Evolutionary conservation across 2,888 invertebrate species (phyloP).

Genomic region (Acheta domesticus): DNA sequence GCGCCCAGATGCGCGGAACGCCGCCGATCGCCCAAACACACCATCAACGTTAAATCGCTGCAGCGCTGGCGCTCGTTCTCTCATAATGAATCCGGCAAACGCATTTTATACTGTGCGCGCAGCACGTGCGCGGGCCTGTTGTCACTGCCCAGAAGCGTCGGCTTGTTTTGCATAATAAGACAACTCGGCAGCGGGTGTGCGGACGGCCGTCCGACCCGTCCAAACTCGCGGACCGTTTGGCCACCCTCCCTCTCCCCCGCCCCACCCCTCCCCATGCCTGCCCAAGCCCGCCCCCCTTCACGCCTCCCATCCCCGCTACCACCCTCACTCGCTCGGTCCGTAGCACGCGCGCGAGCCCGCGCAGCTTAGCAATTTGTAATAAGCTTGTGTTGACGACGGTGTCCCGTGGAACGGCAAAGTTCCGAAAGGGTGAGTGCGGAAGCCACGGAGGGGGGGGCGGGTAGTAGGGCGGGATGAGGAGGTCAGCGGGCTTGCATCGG

Average conservation of each 20-base stretch:
- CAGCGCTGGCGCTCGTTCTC: background rate
- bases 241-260: too few relatives aligned
- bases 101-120: background rate
- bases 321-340: too few relatives aligned
- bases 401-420: background rate
- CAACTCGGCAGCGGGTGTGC: background rate
- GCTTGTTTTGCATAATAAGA: constrained; percentile 18
- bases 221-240: too few relatives aligned
- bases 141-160: background rate
- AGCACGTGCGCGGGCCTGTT: background rate
- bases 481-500: background rate
- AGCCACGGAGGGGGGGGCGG: background rate
- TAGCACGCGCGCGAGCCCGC: too few relatives aligned
- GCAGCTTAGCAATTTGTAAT: background rate
- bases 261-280: too few relatives aligned
- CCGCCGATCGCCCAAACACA: background rate
- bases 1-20: too few relatives aligned
- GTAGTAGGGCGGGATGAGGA: background rate
- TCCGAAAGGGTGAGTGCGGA: background rate
- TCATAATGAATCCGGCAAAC: background rate
- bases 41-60: background rate
- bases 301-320: too few relatives aligned
- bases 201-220: background rate
- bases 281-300: too few relatives aligned
- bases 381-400: background rate